Evolutionary conservation across 2,797 vertebrate genomes (phyloP).

Genomic region (Cygnus olor): DNA sequence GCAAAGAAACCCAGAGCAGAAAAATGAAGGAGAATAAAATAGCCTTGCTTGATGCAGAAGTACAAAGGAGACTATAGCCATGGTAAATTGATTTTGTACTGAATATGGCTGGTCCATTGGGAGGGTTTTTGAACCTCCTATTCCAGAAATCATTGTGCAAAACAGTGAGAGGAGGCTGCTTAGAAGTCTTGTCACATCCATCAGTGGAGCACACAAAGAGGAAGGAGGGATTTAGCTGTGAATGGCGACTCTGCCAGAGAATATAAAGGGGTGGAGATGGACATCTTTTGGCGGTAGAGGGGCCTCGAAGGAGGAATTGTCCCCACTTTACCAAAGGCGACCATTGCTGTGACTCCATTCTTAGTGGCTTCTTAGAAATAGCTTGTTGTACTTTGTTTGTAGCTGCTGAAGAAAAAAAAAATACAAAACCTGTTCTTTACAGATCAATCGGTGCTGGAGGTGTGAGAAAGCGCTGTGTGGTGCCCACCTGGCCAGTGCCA

Average conservation of each 20-base stretch:
- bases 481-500: neutral
- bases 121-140: conserved; percentile 68
- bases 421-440: neutral
- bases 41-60: conserved; percentile 50
- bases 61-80: conserved; percentile 68
- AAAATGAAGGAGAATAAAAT: conserved; percentile 58
- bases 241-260: conserved; percentile 74
- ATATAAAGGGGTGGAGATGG: conserved; percentile 64
- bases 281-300: conserved; percentile 60
- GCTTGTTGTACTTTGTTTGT: conserved; percentile 1
- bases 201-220: conserved; percentile 62
- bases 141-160: conserved; percentile 71
- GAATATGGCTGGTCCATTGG: conserved; percentile 62
- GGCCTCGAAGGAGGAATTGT: conserved; percentile 50
- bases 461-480: neutral
- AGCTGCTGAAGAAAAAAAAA: neutral
- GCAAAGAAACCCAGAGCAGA: conserved; percentile 35
- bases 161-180: conserved; percentile 74
- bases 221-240: conserved; percentile 65
- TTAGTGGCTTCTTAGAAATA: neutral
- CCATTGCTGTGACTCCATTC: neutral
- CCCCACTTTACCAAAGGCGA: conserved; percentile 5
- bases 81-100: conserved; percentile 77
- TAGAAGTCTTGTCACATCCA: conserved; percentile 80
- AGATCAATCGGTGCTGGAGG: neutral